Evolutionary conservation across 2,888 invertebrate genomes (phyloP).

Genomic region (Ennomos quercinarius): DNA sequence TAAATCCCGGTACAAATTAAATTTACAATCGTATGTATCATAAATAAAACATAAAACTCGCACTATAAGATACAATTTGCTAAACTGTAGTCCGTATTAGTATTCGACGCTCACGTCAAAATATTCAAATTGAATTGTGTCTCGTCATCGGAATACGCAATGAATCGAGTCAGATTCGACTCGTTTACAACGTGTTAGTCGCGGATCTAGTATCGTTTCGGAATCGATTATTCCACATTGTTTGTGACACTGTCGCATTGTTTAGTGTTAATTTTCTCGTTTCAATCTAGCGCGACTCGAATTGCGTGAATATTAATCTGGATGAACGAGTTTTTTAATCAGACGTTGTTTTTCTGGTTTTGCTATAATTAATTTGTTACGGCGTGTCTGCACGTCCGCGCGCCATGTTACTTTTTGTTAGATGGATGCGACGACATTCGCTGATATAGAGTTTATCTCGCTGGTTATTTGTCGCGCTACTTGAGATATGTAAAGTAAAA

Average conservation of each 20-base stretch:
- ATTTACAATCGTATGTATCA: slow-evolving; percentile 63
- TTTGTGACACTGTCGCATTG: slow-evolving; percentile 51
- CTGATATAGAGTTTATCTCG: slow-evolving; percentile 15
- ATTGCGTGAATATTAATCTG: slow-evolving; percentile 56
- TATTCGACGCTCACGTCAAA: slow-evolving; percentile 70
- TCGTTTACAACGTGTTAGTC: slow-evolving; percentile 65
- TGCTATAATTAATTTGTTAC: slow-evolving; percentile 41
- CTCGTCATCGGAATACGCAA: slow-evolving; percentile 71
- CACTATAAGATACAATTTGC: slow-evolving; percentile 71
- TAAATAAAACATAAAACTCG: slow-evolving; percentile 75
- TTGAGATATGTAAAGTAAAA: slow-evolving; percentile 24
- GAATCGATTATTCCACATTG: slow-evolving; percentile 61
- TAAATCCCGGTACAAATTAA: slow-evolving; percentile 58
- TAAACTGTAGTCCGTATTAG: slow-evolving; percentile 73
- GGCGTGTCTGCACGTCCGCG: slow-evolving; percentile 42
- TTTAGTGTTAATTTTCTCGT: slow-evolving; percentile 49
- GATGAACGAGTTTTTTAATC: slow-evolving; percentile 45
- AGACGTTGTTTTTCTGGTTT: slow-evolving; percentile 40
- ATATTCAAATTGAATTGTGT: slow-evolving; percentile 80
- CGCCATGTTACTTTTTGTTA: slow-evolving; percentile 31
- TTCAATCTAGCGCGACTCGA: slow-evolving; percentile 46
- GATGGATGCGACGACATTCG: slow-evolving; percentile 14
- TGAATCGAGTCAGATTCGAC: slow-evolving; percentile 55
- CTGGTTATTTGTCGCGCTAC: slow-evolving; percentile 7
- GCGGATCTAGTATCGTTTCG: slow-evolving; percentile 57